These are phyloP conservation scores for Bathybates hornii DNA, from an alignment of 2,113 vertebrate species.

Conservation along the genomic window DNA sequence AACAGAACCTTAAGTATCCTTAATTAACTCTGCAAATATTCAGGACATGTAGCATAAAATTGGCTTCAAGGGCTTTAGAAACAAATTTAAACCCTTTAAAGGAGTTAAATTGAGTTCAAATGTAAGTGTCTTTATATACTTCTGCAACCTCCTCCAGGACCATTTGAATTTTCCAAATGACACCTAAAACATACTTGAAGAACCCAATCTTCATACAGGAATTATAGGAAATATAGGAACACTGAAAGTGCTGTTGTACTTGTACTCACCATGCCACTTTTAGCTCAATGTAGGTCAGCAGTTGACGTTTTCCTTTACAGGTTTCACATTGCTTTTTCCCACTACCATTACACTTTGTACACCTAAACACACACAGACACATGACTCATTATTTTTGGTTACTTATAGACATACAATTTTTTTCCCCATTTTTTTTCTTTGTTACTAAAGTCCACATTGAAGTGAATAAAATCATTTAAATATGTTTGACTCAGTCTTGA, in stretches of 20 bases:
- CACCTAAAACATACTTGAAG: background rate
- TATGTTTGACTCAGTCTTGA: background rate
- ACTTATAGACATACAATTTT: fast-evolving
- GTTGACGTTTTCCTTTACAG: slow-evolving; percentile 58
- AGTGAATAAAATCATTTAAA: background rate
- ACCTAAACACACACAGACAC: slow-evolving; percentile 29
- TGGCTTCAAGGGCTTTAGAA: background rate
- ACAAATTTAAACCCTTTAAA: background rate
- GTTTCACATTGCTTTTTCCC: slow-evolving; percentile 34
- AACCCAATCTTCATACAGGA: background rate
- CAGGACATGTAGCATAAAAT: background rate
- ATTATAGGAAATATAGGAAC: background rate
- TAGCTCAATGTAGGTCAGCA: slow-evolving; percentile 65
- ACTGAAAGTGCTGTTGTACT: background rate
- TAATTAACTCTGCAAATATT: background rate
- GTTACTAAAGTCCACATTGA: background rate
- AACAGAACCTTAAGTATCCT: background rate
- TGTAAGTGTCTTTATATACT: background rate
- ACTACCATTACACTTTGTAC: background rate
- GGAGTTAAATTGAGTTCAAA: background rate
- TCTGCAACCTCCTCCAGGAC: background rate
- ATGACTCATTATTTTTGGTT: background rate
- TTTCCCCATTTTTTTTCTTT: fast-evolving
- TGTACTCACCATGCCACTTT: slow-evolving; percentile 66
- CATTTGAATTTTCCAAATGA: background rate